These are phyloP conservation scores for Macrobrachium rosenbergii DNA, from an alignment of 1,140 invertebrate species.

Conservation along the genomic window DNA sequence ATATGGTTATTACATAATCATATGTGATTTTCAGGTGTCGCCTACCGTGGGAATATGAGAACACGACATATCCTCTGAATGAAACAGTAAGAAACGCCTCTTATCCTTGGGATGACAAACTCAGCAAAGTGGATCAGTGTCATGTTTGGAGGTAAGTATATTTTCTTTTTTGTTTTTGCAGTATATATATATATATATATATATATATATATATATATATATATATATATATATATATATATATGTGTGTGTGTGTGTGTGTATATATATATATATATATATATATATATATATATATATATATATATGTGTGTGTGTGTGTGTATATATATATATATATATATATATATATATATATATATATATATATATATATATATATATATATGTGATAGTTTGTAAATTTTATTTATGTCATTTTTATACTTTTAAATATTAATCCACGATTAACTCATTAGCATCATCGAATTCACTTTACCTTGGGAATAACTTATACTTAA, in stretches of 20 bases:
- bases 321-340: background rate
- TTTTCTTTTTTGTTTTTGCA: background rate
- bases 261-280: conserved; percentile 11
- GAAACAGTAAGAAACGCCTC: background rate
- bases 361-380: background rate
- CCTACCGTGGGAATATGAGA: conserved; percentile 43
- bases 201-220: conserved; percentile 15
- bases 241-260: background rate
- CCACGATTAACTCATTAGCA: too few species aligned
- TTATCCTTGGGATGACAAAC: conserved; percentile 10
- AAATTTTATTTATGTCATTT: too few species aligned
- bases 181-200: background rate
- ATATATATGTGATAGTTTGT: too few species aligned
- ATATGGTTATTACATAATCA: background rate
- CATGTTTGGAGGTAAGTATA: conserved; percentile 27
- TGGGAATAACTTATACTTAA: too few species aligned
- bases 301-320: background rate
- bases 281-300: conserved; percentile 15
- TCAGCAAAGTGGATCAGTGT: conserved; percentile 13
- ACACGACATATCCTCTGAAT: conserved; percentile 25
- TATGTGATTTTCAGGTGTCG: conserved; percentile 20
- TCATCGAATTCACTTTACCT: too few species aligned
- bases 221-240: conserved; percentile 15
- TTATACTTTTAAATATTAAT: too few species aligned
- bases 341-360: conserved; percentile 14